phyloP scores from a whole-genome alignment of 2,888 invertebrate species.

The Cremastinae sp. region DNA sequence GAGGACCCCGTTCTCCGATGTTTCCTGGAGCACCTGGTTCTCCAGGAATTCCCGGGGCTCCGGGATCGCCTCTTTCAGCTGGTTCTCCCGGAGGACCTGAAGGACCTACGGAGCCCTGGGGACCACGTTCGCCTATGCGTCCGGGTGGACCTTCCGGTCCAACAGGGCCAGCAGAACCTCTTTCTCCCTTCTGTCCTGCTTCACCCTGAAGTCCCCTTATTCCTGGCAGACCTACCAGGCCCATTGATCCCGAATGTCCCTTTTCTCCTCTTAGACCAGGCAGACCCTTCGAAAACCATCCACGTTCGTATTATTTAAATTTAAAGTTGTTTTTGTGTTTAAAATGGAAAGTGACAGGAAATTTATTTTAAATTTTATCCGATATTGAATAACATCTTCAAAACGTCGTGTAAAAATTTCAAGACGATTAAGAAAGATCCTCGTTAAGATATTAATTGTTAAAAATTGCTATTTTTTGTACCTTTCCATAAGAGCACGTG shows the following conservation, averaged over 20 bases:
- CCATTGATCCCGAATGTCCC: conserved; percentile 87
- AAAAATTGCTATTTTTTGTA: no score
- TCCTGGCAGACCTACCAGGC: conserved; percentile 88
- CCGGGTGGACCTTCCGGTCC: conserved; percentile 90
- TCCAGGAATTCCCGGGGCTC: conserved; percentile 86
- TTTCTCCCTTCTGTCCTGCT: conserved; percentile 89
- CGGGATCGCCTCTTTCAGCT: conserved; percentile 90
- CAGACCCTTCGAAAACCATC: conserved; percentile 82
- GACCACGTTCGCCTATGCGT: conserved; percentile 88
- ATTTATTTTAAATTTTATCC: no score
- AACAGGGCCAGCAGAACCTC: conserved; percentile 85
- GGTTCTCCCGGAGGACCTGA: conserved; percentile 90
- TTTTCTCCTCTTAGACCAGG: conserved; percentile 86
- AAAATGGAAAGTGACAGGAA: no score
- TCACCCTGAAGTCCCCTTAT: conserved; percentile 84
- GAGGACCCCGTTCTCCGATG: conserved; percentile 88
- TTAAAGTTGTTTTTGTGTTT: no score
- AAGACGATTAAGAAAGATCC: no score
- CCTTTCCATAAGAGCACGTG: no score
- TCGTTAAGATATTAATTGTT: no score
- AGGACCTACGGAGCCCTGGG: conserved; percentile 88
- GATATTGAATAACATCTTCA: no score
- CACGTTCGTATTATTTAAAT: conserved; percentile 14
- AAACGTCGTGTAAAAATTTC: no score
- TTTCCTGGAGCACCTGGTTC: conserved; percentile 88